Base-by-base conservation (phyloP, 1,140 invertebrate genomes). In the Bombus superbus region DNA sequence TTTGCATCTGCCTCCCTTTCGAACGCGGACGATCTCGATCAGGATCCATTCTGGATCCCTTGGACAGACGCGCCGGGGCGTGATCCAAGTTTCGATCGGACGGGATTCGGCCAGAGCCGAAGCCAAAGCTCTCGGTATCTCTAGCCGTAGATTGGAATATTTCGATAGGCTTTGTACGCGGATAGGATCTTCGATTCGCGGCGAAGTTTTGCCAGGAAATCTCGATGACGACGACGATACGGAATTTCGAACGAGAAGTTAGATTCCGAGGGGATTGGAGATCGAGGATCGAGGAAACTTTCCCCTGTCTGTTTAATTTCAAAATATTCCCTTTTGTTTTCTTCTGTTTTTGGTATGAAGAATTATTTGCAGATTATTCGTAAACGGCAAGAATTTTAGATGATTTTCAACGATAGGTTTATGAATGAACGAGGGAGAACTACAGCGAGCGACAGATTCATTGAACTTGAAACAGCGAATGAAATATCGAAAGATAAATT, bases 1-100 rank as follows among this genome's bases (percentile, higher is more conserved):
- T 90, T 90, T 82, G 73, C 81, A 84, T 90, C 71, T 79, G 40
- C 77, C 68, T 74, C 66, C 77, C 74, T 25, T 38, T 53, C 22
- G 42, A 28, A n/a, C 44, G 66, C 71, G 22, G 8, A 13, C n/a
- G n/a, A 44, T 59, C 40, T 9, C n/a, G 84, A 83, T 74, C 88
- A 62, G 82, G 82, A 81, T 88, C 74, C 72, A 79, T 69, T 75
- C 68, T 59, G 78, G 87, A 86, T 88, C 72, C 76, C 11, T 81
- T 64, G 64, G 22, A 77, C 85, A 57, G 87, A 66, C 71, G 42
- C 38, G 53, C 57, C 66, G 71, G 71, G 59, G 76, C 81, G 86
- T 86, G 81, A 87, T 74, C 71, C 59, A 47, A 64, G 22, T 32
- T 6, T 40, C 35, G 71, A 62, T 75, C 47, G 40, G 25, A 62